Evolutionary conservation across 1,140 invertebrate genomes (phyloP), one percentile per base, ranked within the genome.

Genomic region (Ips typographus): DNA sequence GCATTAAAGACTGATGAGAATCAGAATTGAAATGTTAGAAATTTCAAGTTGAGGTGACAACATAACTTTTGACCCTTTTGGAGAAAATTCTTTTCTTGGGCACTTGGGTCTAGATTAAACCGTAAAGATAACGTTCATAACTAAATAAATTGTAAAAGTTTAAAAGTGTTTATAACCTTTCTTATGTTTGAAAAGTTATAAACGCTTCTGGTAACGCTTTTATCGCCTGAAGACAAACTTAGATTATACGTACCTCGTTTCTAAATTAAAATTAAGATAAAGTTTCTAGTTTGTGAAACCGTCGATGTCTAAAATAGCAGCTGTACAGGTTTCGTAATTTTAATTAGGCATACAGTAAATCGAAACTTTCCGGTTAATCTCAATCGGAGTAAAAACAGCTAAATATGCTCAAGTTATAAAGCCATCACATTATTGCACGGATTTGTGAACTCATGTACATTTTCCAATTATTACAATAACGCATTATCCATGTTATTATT

Each of bases 111-210:
- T 59, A 40, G 41, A 59, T 59, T 59, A 59, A 42, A 40, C 57
- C 8, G 42, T 42, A 40, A 40, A 59, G 8, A 40, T 59, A 40
- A 42, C 7, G 57, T 36, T 59, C 57, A 42, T 59, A 59, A 38
- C 57, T 36, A 59, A 59, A 59, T 59, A 59, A 59, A 59, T 59
- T 59, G 38, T 42, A 59, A 59, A 59, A 59, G 57, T 59, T 59
- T 59, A 8, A 59, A 59, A 40, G 57, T 59, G 57, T 59, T 59
- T 59, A 59, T 59, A 59, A 59, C 5, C 57, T 42, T 36, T 59
- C n/a, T 59, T 42, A 59, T 59, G 57, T 59, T 59, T 40, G 40
- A 59, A 37, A 59, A 59, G 57, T 59, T 40, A 36, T 8, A 40
- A 5, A n/a, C 22, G 22, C 5, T 41, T 8, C 38, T 42, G 39